Conservation (phyloP, 2,797 vertebrate species). For the Pangasius larnaudii region DNA sequence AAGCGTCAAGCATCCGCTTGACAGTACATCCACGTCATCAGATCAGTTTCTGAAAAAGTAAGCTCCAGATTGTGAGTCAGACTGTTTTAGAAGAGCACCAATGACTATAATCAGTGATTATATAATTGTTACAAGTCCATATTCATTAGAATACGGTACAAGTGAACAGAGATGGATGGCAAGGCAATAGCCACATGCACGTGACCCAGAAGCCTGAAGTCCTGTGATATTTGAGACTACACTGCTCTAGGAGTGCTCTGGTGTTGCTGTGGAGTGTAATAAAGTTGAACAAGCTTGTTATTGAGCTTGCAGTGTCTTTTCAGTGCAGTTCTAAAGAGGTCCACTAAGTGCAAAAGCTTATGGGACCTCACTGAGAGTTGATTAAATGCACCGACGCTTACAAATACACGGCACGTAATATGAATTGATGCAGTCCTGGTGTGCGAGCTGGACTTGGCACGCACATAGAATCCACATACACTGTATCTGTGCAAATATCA, state of each 20-base stretch:
- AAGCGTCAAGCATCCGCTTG: neutral
- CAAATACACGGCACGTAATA: constrained; percentile 18
- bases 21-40: neutral
- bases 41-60: neutral
- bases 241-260: neutral
- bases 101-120: constrained; percentile 15
- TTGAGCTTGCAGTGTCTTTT: constrained; percentile 22
- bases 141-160: neutral
- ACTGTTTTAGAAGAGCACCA: constrained; percentile 44
- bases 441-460: constrained; percentile 7
- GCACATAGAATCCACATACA: neutral
- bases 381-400: constrained; percentile 38
- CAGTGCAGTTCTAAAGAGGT: constrained; percentile 32
- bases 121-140: neutral
- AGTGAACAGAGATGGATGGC: constrained; percentile 1
- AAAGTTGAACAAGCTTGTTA: constrained; percentile 21
- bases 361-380: constrained; percentile 8
- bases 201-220: neutral
- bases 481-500: neutral
- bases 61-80: neutral
- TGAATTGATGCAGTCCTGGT: constrained; percentile 8
- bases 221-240: constrained; percentile 2
- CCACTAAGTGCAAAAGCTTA: constrained; percentile 23
- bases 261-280: neutral
- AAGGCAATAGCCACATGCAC: neutral